phyloP scores from a whole-genome alignment of 2,113 vertebrate species.

The Rhadina sibilatrix region DNA sequence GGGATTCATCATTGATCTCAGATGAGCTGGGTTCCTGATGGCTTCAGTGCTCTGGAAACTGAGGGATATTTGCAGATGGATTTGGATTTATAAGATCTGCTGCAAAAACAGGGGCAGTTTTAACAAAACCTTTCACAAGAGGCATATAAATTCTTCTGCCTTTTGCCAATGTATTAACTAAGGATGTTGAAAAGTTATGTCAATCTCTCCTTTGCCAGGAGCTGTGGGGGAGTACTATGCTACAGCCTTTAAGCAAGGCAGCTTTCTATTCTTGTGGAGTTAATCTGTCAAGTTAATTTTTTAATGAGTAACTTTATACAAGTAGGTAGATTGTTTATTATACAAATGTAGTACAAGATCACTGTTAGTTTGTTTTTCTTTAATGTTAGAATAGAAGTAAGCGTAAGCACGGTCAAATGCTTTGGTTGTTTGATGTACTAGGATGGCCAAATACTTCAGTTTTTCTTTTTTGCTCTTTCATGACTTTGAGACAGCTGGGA shows the following conservation, averaged over 20 bases:
- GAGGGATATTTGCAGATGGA: constrained; percentile 46
- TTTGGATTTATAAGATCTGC: constrained; percentile 11
- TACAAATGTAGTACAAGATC: background rate
- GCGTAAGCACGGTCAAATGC: background rate
- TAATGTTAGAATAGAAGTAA: background rate
- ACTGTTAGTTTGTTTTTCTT: background rate
- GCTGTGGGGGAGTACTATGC: background rate
- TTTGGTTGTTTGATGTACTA: background rate
- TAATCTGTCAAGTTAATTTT: background rate
- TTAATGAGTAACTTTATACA: background rate
- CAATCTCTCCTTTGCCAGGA: background rate
- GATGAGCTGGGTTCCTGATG: background rate
- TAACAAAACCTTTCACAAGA: background rate
- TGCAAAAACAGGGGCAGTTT: constrained; percentile 35
- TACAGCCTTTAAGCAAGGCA: background rate
- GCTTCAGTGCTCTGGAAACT: background rate
- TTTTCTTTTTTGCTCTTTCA: background rate
- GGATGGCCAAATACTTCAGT: background rate
- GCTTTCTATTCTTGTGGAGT: background rate
- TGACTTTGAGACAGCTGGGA: background rate
- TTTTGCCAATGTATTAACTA: background rate
- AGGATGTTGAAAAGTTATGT: background rate
- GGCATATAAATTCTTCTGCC: background rate
- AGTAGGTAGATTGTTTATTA: background rate
- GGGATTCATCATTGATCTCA: background rate